phyloP scores from a whole-genome alignment of 2,888 invertebrate species.

The Drosophila greeni region DNA sequence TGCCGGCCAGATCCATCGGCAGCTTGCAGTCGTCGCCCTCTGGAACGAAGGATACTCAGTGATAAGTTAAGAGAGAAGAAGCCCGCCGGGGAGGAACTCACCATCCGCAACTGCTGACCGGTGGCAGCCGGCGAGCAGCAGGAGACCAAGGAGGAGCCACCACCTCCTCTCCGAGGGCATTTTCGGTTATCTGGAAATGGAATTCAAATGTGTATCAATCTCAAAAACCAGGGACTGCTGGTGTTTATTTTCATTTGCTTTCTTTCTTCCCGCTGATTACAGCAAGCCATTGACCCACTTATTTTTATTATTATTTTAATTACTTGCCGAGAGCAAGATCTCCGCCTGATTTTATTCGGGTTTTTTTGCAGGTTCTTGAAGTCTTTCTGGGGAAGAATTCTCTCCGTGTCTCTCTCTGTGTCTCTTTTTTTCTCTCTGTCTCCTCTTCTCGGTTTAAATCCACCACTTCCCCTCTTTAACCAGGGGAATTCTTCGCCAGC shows the following conservation, averaged over 20 bases:
- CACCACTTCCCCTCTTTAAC: no score
- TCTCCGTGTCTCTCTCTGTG: not conserved
- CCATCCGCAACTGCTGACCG: conserved; percentile 12
- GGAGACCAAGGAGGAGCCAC: conserved; percentile 13
- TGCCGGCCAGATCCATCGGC: conserved; percentile 48
- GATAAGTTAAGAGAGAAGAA: not conserved
- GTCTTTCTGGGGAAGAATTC: not conserved
- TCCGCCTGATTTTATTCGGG: not conserved
- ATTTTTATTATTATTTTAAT: conserved; percentile 16
- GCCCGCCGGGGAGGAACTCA: not conserved
- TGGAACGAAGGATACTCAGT: conserved; percentile 5
- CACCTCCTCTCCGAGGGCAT: conserved; percentile 17
- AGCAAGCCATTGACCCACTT: conserved; percentile 50
- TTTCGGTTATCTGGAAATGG: not conserved
- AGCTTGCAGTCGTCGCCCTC: conserved; percentile 58
- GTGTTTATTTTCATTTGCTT: not conserved
- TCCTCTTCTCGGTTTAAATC: not conserved
- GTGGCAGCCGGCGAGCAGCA: not conserved
- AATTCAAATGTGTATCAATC: not conserved
- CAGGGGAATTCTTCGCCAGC: not conserved
- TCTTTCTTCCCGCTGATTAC: conserved; percentile 44
- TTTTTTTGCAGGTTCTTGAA: not conserved
- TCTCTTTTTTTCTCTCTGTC: not conserved
- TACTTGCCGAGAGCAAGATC: not conserved
- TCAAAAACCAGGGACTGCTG: not conserved